phyloP scores from a whole-genome alignment of 2,113 vertebrate species.

The Sprattus sprattus region DNA sequence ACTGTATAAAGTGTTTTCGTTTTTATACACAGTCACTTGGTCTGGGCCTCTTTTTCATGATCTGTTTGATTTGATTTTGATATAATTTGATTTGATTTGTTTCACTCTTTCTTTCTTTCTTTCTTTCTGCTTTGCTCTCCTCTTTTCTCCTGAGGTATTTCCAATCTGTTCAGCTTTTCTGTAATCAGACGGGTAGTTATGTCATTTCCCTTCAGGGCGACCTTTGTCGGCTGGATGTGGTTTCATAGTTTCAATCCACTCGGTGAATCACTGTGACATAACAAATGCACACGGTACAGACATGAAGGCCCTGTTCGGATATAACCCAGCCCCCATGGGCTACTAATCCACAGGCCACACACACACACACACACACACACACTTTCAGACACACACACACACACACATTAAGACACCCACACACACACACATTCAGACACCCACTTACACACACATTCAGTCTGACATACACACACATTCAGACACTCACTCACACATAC shows the following conservation, averaged over 20 bases:
- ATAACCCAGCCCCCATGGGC: not conserved
- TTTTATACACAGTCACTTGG: slow-evolving; percentile 71
- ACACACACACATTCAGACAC: not conserved
- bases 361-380: not conserved
- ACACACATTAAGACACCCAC: not conserved
- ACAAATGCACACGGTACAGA: not conserved
- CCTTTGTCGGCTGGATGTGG: not conserved
- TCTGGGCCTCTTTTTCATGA: not conserved
- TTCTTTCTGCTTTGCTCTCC: not conserved
- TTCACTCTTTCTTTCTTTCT: not conserved
- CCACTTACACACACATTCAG: not conserved
- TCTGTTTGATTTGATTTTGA: not conserved
- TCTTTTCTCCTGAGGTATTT: not conserved
- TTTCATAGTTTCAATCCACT: not conserved
- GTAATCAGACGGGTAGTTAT: not conserved
- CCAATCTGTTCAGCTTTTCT: not conserved
- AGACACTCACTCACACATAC: not conserved
- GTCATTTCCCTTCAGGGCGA: not conserved
- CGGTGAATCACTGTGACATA: not conserved
- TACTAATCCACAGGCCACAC: not conserved
- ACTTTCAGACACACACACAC: not conserved
- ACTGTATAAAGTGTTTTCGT: slow-evolving; percentile 90
- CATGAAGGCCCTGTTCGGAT: not conserved
- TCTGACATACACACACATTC: not conserved
- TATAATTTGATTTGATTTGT: not conserved